Conservation (phyloP, 2,113 vertebrate species). For the Pyxicephalus adspersus region DNA sequence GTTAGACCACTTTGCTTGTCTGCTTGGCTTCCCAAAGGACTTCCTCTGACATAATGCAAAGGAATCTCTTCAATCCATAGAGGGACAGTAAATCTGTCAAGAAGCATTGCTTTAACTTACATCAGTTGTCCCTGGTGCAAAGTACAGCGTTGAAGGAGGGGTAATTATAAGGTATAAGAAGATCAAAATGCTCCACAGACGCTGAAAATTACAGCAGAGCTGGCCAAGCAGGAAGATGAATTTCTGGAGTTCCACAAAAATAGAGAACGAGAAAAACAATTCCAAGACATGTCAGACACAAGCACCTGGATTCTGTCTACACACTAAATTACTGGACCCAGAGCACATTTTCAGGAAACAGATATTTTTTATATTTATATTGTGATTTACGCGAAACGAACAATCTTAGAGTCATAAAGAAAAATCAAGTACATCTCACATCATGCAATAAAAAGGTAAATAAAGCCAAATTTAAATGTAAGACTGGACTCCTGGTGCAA, state of each 20-base stretch:
- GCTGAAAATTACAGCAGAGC: constrained; percentile 3
- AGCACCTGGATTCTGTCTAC: neutral
- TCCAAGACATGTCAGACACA: neutral
- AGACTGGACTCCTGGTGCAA: no score
- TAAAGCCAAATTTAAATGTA: neutral
- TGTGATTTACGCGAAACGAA: no score
- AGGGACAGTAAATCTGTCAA: constrained; percentile 11
- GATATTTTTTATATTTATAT: no score
- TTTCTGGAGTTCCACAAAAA: neutral
- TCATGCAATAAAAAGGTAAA: neutral
- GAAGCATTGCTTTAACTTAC: neutral
- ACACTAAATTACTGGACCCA: neutral
- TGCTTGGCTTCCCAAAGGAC: constrained; percentile 3
- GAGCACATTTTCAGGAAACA: neutral
- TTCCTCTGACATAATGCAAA: neutral
- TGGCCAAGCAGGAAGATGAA: constrained; percentile 1
- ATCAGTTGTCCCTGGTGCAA: neutral
- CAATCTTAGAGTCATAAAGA: no score
- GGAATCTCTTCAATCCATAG: neutral
- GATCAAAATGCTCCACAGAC: constrained; percentile 17
- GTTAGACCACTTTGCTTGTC: neutral
- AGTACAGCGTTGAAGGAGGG: neutral
- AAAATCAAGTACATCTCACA: no score
- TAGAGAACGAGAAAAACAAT: neutral
- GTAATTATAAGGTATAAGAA: constrained; percentile 29